A percentile compares a stretch with the other conserved stretches of the same genome.
Evolutionary conservation across 2,888 invertebrate genomes (phyloP).

Genomic region (Abrostola tripartita): DNA sequence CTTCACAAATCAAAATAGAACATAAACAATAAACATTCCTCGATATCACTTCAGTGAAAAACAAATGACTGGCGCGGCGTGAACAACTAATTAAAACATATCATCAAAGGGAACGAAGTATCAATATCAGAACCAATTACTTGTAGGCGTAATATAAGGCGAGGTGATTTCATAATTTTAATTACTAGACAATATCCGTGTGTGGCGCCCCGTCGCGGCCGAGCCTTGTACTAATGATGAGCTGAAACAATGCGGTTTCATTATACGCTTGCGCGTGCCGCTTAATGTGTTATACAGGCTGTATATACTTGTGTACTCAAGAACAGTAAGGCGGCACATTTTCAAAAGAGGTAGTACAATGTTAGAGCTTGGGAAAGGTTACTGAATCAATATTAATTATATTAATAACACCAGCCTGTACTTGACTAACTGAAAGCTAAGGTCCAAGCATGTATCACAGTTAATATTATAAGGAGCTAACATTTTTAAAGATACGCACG

Average conservation of each 20-base stretch:
- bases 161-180: slow-evolving; percentile 77
- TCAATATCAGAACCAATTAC: slow-evolving; percentile 73
- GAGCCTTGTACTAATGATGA: slow-evolving; percentile 63
- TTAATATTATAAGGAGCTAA: too few relatives aligned
- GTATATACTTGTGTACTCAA: not conserved
- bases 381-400: not conserved
- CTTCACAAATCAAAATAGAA: slow-evolving; percentile 7
- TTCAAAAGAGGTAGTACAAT: not conserved
- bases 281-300: slow-evolving; percentile 5
- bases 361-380: too few relatives aligned
- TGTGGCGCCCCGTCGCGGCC: slow-evolving; percentile 76
- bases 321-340: not conserved
- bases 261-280: slow-evolving; percentile 48
- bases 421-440: too few relatives aligned
- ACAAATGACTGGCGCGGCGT: slow-evolving; percentile 51
- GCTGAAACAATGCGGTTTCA: slow-evolving; percentile 76
- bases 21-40: slow-evolving; percentile 54
- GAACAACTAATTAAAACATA: slow-evolving; percentile 61
- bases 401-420: not conserved
- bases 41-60: slow-evolving; percentile 43
- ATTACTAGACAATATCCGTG: slow-evolving; percentile 79
- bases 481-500: too few relatives aligned
- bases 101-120: slow-evolving; percentile 57
- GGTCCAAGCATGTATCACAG: too few relatives aligned
- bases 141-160: slow-evolving; percentile 69